Base-by-base conservation (phyloP, 92 coral and sea anemone species). In the Heteractis magnifica region DNA sequence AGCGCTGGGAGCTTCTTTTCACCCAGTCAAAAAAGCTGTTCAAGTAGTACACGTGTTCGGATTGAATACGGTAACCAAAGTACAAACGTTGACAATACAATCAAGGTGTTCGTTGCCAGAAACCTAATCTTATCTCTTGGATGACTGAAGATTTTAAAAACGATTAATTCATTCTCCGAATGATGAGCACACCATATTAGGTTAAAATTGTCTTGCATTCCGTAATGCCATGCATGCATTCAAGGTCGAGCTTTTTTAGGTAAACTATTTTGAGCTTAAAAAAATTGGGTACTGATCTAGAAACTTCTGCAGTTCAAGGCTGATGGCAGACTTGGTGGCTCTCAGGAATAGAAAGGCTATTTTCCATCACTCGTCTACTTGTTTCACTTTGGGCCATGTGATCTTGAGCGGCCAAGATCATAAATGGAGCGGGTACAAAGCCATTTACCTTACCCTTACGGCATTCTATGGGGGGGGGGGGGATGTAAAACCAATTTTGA, bases 321-420 rank as follows among this genome's bases (percentile, higher is more conserved):
- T 8, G 11, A 68, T 68, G 23, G 14, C 50, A 68, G 73, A 23
- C 48, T 26, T 68, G 16, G 49, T 68, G 13, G 5, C 14, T 68
- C 73, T 68, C n/a, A 68, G 8, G 49, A 23, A 23, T n/a, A 11
- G 73, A 8, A 10, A 12, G 10, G 73, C 9, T 6, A 64, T 64
- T 64, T 64, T 64, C 71, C 71, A 19, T 64, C 71, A 64, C 21
- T 64, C 44, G 71, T 19, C 71, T 64, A 64, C 71, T 64, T 19
- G n/a, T 18, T 10, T 9, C 23, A 64, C n/a, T 64, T 64, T 18
- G 21, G 8, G 21, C n/a, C n/a, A 8, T 4, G 26, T 64, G 71
- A 18, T 9, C 71, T 64, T 19, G 71, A 64, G 71, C 8, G n/a
- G 26, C 20, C 44, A 34, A 34, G 44, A 34, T 34, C 44, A 34